Evolutionary conservation across 2,797 vertebrate genomes (phyloP).

Genomic region (Iguana delicatissima): DNA sequence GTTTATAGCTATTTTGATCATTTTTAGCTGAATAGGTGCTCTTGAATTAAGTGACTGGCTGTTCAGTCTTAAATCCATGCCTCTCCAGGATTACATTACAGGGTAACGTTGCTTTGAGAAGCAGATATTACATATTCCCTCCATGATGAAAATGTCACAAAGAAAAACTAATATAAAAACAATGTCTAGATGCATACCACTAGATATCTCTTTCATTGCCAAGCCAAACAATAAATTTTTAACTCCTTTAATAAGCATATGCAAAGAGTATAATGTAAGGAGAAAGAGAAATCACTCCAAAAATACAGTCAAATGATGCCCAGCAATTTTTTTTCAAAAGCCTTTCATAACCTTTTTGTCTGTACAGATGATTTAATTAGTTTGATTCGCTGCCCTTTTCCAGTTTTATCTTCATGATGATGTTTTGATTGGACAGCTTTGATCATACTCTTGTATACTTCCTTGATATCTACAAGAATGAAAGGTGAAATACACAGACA

Average conservation of each 20-base stretch:
- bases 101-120: neutral
- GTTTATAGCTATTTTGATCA: neutral
- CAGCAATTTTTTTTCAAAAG: conserved; percentile 5
- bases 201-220: neutral
- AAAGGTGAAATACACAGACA: no score
- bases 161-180: conserved; percentile 4
- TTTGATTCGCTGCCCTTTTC: neutral
- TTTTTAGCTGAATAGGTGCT: neutral
- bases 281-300: neutral
- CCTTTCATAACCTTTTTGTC: neutral
- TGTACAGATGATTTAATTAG: neutral
- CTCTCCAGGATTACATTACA: neutral
- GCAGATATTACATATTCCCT: neutral
- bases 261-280: neutral
- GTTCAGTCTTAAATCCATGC: neutral
- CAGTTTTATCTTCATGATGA: no score
- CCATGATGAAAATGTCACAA: neutral
- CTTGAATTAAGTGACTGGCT: neutral
- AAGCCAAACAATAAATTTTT: conserved; percentile 4
- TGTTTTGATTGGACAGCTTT: no score
- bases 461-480: no score
- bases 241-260: neutral
- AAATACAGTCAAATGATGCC: neutral
- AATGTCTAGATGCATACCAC: neutral
- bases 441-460: no score